Percentiles rank a stretch among this genome's conserved stretches.
Evolutionary conservation across 2,113 vertebrate genomes (phyloP).

Genomic region (Serilophus lunatus): DNA sequence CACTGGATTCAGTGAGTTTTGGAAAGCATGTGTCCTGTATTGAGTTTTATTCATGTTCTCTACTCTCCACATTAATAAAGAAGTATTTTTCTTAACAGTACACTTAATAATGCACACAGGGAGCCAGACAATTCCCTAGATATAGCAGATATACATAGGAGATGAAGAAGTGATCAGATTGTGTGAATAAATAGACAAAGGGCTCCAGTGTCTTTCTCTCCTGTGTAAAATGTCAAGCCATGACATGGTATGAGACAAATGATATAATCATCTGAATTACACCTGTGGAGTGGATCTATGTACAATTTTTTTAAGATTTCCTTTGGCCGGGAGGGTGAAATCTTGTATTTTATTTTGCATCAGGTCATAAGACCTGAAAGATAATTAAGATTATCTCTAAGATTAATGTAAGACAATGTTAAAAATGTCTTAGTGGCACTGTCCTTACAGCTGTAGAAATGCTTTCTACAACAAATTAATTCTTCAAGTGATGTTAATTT

Average conservation of each 20-base stretch:
- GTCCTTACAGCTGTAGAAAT: background rate
- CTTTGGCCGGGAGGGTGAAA: rapidly evolving
- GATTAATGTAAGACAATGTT: background rate
- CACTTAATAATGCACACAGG: background rate
- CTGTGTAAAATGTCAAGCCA: background rate
- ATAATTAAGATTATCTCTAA: background rate
- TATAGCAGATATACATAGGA: background rate
- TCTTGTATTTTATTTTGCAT: background rate
- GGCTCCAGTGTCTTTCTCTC: background rate
- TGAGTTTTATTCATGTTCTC: background rate
- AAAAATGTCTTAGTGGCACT: background rate
- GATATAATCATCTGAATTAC: background rate
- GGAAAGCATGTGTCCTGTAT: background rate
- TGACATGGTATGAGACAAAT: background rate
- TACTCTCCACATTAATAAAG: background rate
- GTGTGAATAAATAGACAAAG: background rate
- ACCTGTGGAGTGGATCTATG: background rate
- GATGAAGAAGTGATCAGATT: background rate
- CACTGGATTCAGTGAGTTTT: slow-evolving; percentile 86
- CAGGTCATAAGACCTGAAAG: background rate
- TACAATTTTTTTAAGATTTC: background rate
- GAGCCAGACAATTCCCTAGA: background rate
- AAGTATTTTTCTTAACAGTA: background rate
- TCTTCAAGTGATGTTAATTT: background rate
- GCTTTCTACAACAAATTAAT: background rate